Evolutionary conservation across 2,797 vertebrate species (phyloP).

Genomic region (Sebastes taczanowskii): DNA sequence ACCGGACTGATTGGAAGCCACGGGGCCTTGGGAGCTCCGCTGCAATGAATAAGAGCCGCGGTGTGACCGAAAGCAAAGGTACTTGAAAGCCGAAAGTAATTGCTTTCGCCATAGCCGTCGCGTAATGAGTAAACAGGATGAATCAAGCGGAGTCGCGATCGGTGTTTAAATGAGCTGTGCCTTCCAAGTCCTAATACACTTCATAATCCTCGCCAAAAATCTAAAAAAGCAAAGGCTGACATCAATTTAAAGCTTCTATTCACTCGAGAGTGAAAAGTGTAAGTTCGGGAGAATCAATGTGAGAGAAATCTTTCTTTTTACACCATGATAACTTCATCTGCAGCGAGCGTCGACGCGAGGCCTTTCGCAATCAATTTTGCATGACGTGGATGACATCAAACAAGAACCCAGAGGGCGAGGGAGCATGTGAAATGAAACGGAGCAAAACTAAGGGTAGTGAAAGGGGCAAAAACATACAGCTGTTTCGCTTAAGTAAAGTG

Average conservation of each 20-base stretch:
- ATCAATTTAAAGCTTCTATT: conserved; percentile 26
- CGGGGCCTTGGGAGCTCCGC: conserved; percentile 38
- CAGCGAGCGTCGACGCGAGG: conserved; percentile 33
- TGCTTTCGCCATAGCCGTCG: conserved; percentile 65
- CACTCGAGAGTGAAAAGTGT: conserved; percentile 7
- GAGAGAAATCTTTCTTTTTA: conserved; percentile 41
- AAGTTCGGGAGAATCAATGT: conserved; percentile 19
- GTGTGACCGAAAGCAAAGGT: conserved; percentile 65
- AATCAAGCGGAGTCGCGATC: conserved; percentile 50
- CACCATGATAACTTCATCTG: conserved; percentile 42
- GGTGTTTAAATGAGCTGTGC: conserved; percentile 54
- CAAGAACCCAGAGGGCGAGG: conserved; percentile 55
- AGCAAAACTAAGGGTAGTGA: conserved; percentile 48
- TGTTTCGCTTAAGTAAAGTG: conserved; percentile 49
- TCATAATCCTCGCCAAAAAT: conserved; percentile 35
- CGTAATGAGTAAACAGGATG: conserved; percentile 76
- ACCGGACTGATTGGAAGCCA: conserved; percentile 63
- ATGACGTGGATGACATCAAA: conserved; percentile 63
- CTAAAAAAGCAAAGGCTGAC: conserved; percentile 33
- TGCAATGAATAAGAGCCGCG: conserved; percentile 56
- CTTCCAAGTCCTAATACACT: conserved; percentile 31
- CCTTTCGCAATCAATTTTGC: conserved; percentile 65
- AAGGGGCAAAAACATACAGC: conserved; percentile 47
- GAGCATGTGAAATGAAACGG: conserved; percentile 55
- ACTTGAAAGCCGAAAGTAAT: conserved; percentile 72